phyloP scores from a whole-genome alignment of 2,797 vertebrate species.

The Borostomias antarcticus region DNA sequence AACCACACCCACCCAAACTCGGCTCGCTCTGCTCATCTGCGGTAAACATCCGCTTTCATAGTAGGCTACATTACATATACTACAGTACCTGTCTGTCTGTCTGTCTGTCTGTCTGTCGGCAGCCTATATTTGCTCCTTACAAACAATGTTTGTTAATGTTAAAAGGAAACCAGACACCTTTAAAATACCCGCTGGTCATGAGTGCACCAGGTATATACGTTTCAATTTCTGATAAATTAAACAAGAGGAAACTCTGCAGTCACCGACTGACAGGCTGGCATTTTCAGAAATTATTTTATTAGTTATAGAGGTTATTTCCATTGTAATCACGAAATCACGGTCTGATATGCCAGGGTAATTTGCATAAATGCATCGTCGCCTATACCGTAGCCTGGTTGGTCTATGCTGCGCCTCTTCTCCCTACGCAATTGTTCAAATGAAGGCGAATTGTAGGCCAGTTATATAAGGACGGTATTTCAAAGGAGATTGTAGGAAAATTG shows the following conservation, averaged over 20 bases:
- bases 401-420: not conserved
- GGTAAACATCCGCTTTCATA: not conserved
- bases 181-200: not conserved
- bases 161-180: not conserved
- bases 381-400: not conserved
- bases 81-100: not conserved
- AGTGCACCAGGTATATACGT: not conserved
- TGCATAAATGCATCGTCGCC: slow-evolving; percentile 7
- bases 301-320: not conserved
- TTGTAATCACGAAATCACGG: not conserved
- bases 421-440: slow-evolving; percentile 2
- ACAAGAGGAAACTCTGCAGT: no score
- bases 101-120: no score
- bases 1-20: slow-evolving; percentile 15
- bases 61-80: not conserved
- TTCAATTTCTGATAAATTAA: not conserved
- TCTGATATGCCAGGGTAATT: not conserved
- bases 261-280: no score
- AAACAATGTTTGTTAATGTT: not conserved
- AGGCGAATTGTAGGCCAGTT: not conserved
- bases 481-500: not conserved
- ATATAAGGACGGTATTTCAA: not conserved
- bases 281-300: no score
- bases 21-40: not conserved
- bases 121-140: not conserved